phyloP scores from a whole-genome alignment of 2,888 invertebrate species.

The Acanthosepion esculentum region DNA sequence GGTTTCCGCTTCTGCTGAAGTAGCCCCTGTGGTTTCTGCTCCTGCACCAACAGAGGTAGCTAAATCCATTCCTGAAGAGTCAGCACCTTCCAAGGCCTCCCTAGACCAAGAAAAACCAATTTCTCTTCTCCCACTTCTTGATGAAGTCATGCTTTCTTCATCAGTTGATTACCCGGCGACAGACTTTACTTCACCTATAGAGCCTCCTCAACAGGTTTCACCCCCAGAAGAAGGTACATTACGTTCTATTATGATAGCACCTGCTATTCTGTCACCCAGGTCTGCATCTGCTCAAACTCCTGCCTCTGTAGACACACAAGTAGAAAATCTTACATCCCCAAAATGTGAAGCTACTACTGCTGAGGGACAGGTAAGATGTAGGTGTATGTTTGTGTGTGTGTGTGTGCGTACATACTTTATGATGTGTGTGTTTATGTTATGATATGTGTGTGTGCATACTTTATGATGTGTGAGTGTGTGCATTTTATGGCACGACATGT shows the following conservation, averaged over 20 bases:
- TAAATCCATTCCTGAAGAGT: background rate
- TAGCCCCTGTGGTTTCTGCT: background rate
- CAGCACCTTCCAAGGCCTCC: background rate
- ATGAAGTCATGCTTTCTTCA: background rate
- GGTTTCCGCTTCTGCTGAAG: background rate
- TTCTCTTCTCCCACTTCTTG: constrained; percentile 11
- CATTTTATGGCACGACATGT: background rate
- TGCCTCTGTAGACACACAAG: background rate
- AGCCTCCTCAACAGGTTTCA: background rate
- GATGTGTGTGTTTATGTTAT: background rate
- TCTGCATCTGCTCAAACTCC: background rate
- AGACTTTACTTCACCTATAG: background rate
- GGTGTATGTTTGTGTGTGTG: background rate
- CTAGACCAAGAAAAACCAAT: background rate
- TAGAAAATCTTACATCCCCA: background rate
- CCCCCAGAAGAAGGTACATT: background rate
- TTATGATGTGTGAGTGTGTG: background rate
- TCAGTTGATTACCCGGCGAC: background rate
- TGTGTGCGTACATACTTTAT: background rate
- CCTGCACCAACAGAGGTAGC: background rate
- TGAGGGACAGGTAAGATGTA: constrained; percentile 9
- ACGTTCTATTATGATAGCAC: background rate
- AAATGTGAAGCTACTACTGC: background rate
- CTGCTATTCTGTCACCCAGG: background rate
- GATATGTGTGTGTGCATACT: background rate